Evolutionary conservation across 2,113 vertebrate species (phyloP), one percentile per base, ranked within the genome.

Genomic region (Paramormyrops kingsleyae): DNA sequence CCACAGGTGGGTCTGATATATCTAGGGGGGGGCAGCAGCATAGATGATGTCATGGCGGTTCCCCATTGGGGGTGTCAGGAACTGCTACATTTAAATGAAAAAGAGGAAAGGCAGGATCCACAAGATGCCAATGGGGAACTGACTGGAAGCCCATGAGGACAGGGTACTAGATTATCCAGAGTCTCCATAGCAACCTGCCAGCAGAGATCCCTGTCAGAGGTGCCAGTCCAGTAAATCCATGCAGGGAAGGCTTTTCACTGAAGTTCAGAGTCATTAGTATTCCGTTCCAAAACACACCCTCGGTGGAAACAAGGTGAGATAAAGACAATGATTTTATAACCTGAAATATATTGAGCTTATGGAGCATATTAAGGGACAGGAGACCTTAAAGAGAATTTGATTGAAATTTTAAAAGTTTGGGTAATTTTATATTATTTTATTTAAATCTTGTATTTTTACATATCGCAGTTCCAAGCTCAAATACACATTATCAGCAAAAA

Each of bases 1-100:
- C 94, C 92, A 47, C 84, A 24, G 91, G 13, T 35, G 17, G 31
- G 42, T 88, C 31, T n/a, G 52, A 53, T 17, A 15, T 0, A 19
- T 46, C 21, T 2, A 8, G 17, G 49, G 50, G 50, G 49, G 50
- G 49, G 50, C 7, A 49, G 12, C 9, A 70, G 31, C 56, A 74
- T 74, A 21, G n/a, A 84, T 24, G 83, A 4, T 46, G 21, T 17
- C 42, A n/a, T 13, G 8, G 8, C 35, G 21, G 39, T 9, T 70
- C 87, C 46, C 46, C 44, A 35, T 19, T 80, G 53, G 39, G 35
- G 7, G 3, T 42, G 21, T 80, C 66, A 74, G 13, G 27, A 74
- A 74, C 27, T n/a, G 27, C n/a, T 74, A 27, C 5, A 39, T 31
- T 19, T 80, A 42, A 19, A 39, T 80, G 35, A 80, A 80, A 80